Percentiles rank a stretch among this genome's conserved stretches.
phyloP scores from a whole-genome alignment of 2,113 vertebrate species.

The Thymallus thymallus region DNA sequence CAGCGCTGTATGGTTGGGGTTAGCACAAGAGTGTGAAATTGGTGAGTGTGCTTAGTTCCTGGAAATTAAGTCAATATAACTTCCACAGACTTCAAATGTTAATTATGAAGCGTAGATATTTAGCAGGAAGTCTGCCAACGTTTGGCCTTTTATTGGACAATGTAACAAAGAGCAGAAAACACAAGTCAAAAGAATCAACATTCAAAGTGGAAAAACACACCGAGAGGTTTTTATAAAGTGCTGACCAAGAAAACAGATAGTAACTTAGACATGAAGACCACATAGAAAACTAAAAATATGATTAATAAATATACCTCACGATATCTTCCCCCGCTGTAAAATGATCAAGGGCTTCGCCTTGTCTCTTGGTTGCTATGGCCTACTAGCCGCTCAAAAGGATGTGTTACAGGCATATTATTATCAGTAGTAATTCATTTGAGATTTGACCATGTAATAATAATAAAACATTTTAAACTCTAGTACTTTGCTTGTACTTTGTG shows the following conservation, averaged over 20 bases:
- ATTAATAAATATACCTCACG: neutral
- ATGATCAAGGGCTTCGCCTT: slow-evolving; percentile 24
- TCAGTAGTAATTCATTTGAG: slow-evolving; percentile 59
- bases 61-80: too few relatives aligned
- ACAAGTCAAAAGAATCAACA: slow-evolving; percentile 46
- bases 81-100: too few relatives aligned
- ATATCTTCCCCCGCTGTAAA: too few relatives aligned
- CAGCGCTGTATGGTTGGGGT: too few relatives aligned
- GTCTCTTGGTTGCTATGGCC: slow-evolving; percentile 13
- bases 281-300: slow-evolving; percentile 23
- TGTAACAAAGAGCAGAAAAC: slow-evolving; percentile 11
- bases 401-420: slow-evolving; percentile 21
- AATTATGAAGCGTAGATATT: too few relatives aligned
- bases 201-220: slow-evolving; percentile 57
- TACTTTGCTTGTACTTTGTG: slow-evolving; percentile 26
- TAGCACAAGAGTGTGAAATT: too few relatives aligned
- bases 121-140: too few relatives aligned
- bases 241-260: slow-evolving; percentile 50
- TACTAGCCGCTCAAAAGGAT: slow-evolving; percentile 12
- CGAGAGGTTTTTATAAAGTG: slow-evolving; percentile 68
- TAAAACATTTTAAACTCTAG: slow-evolving; percentile 6
- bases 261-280: slow-evolving; percentile 21
- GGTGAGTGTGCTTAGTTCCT: too few relatives aligned
- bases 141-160: neutral
- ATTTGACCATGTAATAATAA: too few relatives aligned